A percentile compares a stretch with the other conserved stretches of the same genome.
These are phyloP conservation scores for Pantala flavescens DNA, from an alignment of 1,140 invertebrate species.

Conservation along the genomic window DNA sequence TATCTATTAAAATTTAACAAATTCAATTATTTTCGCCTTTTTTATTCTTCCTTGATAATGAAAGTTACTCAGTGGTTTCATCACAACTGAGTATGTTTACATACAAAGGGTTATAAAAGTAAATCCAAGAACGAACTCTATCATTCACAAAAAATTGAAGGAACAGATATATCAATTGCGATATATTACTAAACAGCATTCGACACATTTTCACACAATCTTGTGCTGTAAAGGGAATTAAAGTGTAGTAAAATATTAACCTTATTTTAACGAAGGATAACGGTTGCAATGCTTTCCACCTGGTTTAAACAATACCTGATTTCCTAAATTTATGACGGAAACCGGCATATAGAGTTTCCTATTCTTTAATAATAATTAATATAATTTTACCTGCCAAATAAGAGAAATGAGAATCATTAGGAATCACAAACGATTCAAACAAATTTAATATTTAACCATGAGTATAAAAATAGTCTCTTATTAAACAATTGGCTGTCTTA, in stretches of 20 bases:
- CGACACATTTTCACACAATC: not conserved
- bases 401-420: not conserved
- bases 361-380: not conserved
- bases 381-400: not conserved
- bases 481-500: too few relatives aligned
- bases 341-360: not conserved
- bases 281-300: not conserved
- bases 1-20: too few relatives aligned
- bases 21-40: not conserved
- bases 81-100: not conserved
- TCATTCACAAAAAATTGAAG: not conserved
- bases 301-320: not conserved
- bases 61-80: not conserved
- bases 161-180: not conserved
- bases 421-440: too few relatives aligned
- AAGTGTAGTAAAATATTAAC: not conserved
- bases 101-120: constrained; percentile 3
- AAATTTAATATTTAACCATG: too few relatives aligned
- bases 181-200: not conserved
- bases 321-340: not conserved
- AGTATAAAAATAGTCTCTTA: too few relatives aligned
- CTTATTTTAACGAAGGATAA: not conserved
- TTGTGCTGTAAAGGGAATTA: not conserved
- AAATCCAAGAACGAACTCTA: not conserved
- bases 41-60: not conserved